A percentile compares a stretch with the other conserved stretches of the same genome.
These are phyloP conservation scores for Pogonomyrmex californicus DNA, from an alignment of 1,140 invertebrate species.

Conservation along the genomic window DNA sequence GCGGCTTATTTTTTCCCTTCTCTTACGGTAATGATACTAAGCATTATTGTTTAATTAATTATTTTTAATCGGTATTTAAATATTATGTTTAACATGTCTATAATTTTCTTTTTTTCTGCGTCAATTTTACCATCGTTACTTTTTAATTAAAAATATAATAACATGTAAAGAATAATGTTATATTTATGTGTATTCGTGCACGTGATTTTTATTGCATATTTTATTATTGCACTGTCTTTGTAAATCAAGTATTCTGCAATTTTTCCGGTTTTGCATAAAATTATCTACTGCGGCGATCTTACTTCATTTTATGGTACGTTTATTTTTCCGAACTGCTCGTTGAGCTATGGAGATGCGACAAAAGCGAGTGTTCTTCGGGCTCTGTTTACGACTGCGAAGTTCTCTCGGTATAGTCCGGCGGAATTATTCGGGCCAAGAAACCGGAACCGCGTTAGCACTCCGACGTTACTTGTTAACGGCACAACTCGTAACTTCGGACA, in stretches of 20 bases:
- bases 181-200: not conserved
- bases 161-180: not conserved
- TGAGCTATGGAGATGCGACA: constrained; percentile 34
- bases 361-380: constrained; percentile 35
- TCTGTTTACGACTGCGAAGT: constrained; percentile 69
- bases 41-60: constrained; percentile 24
- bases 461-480: constrained; percentile 73
- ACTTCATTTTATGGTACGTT: constrained; percentile 33
- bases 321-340: constrained; percentile 16
- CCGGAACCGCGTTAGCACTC: constrained; percentile 68
- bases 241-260: constrained; percentile 2
- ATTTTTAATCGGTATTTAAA: constrained; percentile 28
- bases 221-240: not conserved
- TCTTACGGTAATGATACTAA: not conserved
- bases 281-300: constrained; percentile 9
- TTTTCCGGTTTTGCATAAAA: not conserved
- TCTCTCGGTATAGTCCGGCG: constrained; percentile 56
- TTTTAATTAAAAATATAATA: not conserved
- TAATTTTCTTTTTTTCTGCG: not conserved
- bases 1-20: not conserved
- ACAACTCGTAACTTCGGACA: constrained; percentile 72
- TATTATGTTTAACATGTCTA: not conserved
- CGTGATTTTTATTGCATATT: not conserved
- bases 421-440: constrained; percentile 75
- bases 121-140: not conserved